Evolutionary conservation across 2,113 vertebrate genomes (phyloP).

Genomic region (Alces alces): DNA sequence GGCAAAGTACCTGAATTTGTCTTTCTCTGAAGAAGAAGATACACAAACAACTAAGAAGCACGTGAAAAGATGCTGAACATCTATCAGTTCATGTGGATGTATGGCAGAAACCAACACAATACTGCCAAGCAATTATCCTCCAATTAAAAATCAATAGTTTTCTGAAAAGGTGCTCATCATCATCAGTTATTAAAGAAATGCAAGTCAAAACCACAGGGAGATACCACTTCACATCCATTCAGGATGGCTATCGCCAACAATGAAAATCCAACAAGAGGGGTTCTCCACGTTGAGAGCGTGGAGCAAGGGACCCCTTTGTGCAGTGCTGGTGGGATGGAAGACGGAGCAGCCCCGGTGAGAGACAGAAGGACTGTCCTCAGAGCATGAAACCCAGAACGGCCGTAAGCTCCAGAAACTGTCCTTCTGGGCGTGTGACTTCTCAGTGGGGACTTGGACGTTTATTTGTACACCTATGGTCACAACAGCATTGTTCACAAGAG

Average conservation of each 20-base stretch:
- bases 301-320: not conserved
- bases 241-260: not conserved
- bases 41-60: not conserved
- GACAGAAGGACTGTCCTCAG: not conserved
- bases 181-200: not conserved
- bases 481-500: not conserved
- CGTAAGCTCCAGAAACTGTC: not conserved
- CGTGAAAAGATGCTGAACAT: not conserved
- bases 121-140: not conserved
- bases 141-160: not conserved
- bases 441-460: not conserved
- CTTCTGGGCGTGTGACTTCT: not conserved
- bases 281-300: not conserved
- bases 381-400: fast-evolving
- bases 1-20: not conserved
- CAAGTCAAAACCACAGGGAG: not conserved
- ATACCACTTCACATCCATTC: not conserved
- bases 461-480: not conserved
- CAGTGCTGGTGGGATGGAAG: not conserved
- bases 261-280: not conserved
- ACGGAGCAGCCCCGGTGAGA: not conserved
- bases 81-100: not conserved
- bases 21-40: not conserved
- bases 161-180: not conserved
- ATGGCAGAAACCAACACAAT: fast-evolving